phyloP scores from a whole-genome alignment of 2,888 invertebrate genomes.

The Erebia ligea region DNA sequence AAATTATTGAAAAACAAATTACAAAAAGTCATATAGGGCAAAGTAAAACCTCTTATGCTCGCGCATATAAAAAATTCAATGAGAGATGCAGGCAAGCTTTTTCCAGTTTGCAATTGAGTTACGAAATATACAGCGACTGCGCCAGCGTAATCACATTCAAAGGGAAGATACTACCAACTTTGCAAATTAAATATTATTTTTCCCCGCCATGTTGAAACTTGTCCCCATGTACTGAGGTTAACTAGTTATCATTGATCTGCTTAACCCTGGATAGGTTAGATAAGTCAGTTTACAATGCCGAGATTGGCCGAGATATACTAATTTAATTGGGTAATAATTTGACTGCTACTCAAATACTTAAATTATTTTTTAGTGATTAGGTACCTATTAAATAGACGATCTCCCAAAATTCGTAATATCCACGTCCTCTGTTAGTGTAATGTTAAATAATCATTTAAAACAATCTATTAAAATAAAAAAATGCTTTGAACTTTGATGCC shows the following conservation, averaged over 20 bases:
- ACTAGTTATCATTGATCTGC: slow-evolving; percentile 53
- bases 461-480: too few species aligned
- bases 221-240: slow-evolving; percentile 61
- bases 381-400: too few species aligned
- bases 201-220: slow-evolving; percentile 58
- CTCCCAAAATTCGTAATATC: too few species aligned
- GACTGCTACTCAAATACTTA: too few species aligned
- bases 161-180: slow-evolving; percentile 55
- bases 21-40: not conserved
- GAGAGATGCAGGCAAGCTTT: slow-evolving; percentile 31
- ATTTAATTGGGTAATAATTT: too few species aligned
- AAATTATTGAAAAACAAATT: not conserved
- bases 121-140: slow-evolving; percentile 35
- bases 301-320: too few species aligned
- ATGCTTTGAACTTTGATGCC: too few species aligned
- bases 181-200: slow-evolving; percentile 70
- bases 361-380: too few species aligned
- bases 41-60: slow-evolving; percentile 11
- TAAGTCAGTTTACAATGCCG: not conserved
- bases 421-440: too few species aligned
- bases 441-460: too few species aligned
- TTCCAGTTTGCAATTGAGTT: slow-evolving; percentile 36
- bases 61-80: slow-evolving; percentile 32
- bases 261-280: not conserved
- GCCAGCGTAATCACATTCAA: slow-evolving; percentile 50